Percentiles rank a stretch among this genome's conserved stretches.
phyloP scores from a whole-genome alignment of 2,113 vertebrate genomes.

The Nothoprocta perdicaria region DNA sequence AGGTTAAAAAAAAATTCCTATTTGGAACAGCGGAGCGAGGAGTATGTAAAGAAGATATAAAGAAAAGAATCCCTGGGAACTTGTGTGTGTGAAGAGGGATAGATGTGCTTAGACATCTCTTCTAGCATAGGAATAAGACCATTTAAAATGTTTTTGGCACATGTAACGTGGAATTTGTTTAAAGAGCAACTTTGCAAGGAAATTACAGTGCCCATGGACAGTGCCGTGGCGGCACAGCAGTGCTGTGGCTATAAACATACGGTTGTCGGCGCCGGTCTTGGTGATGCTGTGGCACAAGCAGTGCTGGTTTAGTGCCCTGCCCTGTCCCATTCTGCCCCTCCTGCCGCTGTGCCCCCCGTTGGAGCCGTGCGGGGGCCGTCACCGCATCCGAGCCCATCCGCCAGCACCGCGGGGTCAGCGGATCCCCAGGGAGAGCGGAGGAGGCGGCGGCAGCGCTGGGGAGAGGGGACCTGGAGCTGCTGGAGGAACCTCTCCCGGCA shows the following conservation, averaged over 20 bases:
- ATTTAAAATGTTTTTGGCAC: not conserved
- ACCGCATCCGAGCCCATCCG: not conserved
- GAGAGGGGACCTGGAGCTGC: not conserved
- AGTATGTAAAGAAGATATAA: not conserved
- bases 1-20: not conserved
- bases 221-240: not conserved
- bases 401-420: not conserved
- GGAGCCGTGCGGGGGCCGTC: fast-evolving
- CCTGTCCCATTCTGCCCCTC: not conserved
- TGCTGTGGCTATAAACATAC: not conserved
- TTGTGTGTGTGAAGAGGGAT: not conserved
- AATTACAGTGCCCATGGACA: fast-evolving
- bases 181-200: not conserved
- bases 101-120: not conserved
- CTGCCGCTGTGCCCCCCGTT: not conserved
- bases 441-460: not conserved
- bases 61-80: not conserved
- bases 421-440: not conserved
- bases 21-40: not conserved
- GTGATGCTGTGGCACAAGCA: not conserved
- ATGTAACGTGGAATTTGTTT: not conserved
- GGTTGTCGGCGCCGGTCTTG: not conserved
- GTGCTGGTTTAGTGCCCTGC: not conserved
- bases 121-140: not conserved
- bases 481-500: not conserved